Conservation (phyloP, 2,797 vertebrate genomes). For the Falco berigora region DNA sequence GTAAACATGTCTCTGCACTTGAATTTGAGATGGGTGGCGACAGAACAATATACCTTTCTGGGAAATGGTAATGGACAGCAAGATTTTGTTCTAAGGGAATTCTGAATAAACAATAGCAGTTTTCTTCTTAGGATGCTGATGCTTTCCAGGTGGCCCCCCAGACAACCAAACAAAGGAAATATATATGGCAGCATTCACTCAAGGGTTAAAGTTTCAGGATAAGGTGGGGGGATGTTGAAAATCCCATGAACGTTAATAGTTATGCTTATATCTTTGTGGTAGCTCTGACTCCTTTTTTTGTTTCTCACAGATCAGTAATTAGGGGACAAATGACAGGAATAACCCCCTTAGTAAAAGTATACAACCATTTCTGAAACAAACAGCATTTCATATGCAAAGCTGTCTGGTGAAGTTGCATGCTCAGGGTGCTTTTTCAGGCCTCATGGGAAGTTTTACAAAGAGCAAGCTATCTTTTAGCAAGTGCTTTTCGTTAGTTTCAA, state of each 20-base stretch:
- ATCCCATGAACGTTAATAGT: neutral
- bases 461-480: neutral
- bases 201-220: neutral
- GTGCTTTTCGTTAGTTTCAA: neutral
- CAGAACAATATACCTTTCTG: constrained; percentile 26
- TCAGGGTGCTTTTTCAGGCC: constrained; percentile 9
- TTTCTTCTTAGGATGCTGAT: neutral
- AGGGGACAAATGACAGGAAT: neutral
- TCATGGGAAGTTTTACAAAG: neutral
- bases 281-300: neutral
- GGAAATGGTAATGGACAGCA: neutral
- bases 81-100: neutral
- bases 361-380: neutral
- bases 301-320: neutral
- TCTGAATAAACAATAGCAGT: neutral
- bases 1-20: neutral
- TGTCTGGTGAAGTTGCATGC: neutral
- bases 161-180: neutral
- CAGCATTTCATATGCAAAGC: constrained; percentile 18
- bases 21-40: neutral
- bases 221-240: neutral
- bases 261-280: neutral
- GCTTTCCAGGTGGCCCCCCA: neutral
- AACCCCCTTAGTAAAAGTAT: neutral
- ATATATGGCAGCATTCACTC: neutral